Evolutionary conservation across 92 coral and sea anemone species (phyloP).

Genomic region (Zoanthus gigantus): DNA sequence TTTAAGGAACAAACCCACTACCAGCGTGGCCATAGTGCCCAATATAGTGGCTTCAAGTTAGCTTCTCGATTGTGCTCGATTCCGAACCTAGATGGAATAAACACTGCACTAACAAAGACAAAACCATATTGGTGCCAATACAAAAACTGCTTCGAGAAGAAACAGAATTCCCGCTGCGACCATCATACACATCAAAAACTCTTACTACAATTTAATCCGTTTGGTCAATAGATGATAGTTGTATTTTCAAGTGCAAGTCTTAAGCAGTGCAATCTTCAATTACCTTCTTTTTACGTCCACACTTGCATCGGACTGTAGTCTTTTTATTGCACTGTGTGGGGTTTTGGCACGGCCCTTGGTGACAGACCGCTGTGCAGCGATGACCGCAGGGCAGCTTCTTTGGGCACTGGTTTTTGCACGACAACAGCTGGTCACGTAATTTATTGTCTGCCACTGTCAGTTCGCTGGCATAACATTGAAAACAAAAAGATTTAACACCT

Average conservation of each 20-base stretch:
- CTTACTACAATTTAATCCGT: not conserved
- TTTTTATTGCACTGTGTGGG: conserved; percentile 77
- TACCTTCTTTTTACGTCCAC: conserved; percentile 90
- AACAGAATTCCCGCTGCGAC: too few species aligned
- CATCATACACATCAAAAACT: too few species aligned
- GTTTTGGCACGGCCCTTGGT: conserved; percentile 85
- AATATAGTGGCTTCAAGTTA: too few species aligned
- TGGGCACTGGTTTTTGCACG: conserved; percentile 96
- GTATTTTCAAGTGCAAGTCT: not conserved
- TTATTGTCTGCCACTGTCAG: conserved; percentile 78
- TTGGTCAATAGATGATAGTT: not conserved
- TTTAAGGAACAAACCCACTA: too few species aligned
- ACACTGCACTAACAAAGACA: too few species aligned
- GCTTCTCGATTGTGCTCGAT: too few species aligned
- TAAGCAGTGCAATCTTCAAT: not conserved
- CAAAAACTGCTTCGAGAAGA: too few species aligned
- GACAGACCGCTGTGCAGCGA: conserved; percentile 86
- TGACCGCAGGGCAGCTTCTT: conserved; percentile 88
- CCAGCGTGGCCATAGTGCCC: too few species aligned
- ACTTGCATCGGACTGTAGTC: conserved; percentile 83
- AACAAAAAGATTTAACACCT: not conserved
- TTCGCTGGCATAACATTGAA: conserved; percentile 60
- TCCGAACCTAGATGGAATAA: too few species aligned
- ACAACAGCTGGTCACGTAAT: conserved; percentile 68
- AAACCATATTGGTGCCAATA: too few species aligned